Evolutionary conservation across 2,113 vertebrate species (phyloP), one percentile per base, ranked within the genome.

Genomic region (Hydrochoerus hydrochaeris): DNA sequence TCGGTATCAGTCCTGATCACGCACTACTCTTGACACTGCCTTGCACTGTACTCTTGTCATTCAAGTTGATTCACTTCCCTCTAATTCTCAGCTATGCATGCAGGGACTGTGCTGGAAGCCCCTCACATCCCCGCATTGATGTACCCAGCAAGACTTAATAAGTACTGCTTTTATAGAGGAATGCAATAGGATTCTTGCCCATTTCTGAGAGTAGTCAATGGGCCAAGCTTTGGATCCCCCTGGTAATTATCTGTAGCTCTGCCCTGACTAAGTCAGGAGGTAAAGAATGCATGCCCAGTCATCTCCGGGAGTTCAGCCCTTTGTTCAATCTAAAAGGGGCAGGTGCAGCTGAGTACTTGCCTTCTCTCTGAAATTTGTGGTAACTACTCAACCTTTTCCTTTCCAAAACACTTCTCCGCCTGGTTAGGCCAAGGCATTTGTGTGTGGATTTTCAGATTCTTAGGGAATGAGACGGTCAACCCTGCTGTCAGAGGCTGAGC

Each of bases 401-500:
- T 90, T 69, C 82, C 46, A 81, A 93, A 85, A 62, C 71, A 93
- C 41, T 73, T 84, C 86, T 80, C 84, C 86, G 35, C 83, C 65
- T 90, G 75, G 30, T 41, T 88, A 88, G 81, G 44, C 93, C 75
- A n/a, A 84, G 67, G 84, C 0, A 0, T 44, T 52, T 77, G 41
- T 81, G 69, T 93, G 90, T 85, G 57, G 90, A 46, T 87, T 81
- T 98, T 94, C 69, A 75, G 97, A 98, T 94, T 96, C 91, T 97
- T 95, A 14, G 63, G 81, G 90, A 85, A 44, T 97, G 85, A 95
- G 95, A 85, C 91, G 95, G 97, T 93, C 95, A 88, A 85, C 95
- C 67, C 46, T 69, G 92, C 90, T 92, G 60, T 97, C 95, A 94
- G 96, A 97, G 75, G 77, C 96, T 69, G 92, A 90, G 88, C 91